Evolutionary conservation across 1,140 invertebrate species (phyloP).

Genomic region (Bradynema listronoti): DNA sequence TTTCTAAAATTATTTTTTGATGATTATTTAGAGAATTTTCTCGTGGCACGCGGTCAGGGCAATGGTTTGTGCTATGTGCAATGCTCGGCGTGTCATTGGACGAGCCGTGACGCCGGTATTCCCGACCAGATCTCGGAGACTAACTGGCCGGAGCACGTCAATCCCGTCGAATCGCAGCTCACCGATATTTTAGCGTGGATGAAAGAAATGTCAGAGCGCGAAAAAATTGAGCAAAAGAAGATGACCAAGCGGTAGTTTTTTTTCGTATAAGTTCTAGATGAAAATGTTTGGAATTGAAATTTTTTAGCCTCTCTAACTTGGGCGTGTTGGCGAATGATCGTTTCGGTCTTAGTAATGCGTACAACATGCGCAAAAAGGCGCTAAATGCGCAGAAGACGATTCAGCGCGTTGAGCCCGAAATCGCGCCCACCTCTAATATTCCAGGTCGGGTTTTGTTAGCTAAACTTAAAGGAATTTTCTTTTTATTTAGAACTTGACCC

Average conservation of each 20-base stretch:
- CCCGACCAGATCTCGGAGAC: constrained; percentile 10
- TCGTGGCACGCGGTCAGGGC: constrained; percentile 21
- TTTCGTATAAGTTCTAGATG: not conserved
- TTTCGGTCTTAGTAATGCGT: constrained; percentile 24
- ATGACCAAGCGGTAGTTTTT: constrained; percentile 7
- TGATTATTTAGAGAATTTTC: constrained; percentile 22
- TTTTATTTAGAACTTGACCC: constrained; percentile 37
- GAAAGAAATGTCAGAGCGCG: constrained; percentile 23
- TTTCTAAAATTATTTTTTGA: too few species aligned
- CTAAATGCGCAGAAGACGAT: constrained; percentile 10
- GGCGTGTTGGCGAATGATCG: constrained; percentile 29
- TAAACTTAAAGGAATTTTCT: constrained; percentile 1
- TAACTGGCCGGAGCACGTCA: constrained; percentile 26
- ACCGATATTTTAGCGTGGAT: constrained; percentile 15
- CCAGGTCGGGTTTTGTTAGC: constrained; percentile 14
- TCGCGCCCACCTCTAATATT: constrained; percentile 15
- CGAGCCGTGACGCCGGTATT: constrained; percentile 20
- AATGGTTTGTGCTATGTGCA: constrained; percentile 36
- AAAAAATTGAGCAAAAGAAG: constrained; percentile 17
- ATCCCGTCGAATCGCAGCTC: constrained; percentile 32
- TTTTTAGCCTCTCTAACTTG: constrained; percentile 32
- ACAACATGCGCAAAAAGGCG: constrained; percentile 26
- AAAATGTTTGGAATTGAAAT: not conserved
- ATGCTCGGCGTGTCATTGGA: constrained; percentile 38
- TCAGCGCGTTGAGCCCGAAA: not conserved